Conservation (phyloP, 2,888 invertebrate genomes). For the Agelastica alni region DNA sequence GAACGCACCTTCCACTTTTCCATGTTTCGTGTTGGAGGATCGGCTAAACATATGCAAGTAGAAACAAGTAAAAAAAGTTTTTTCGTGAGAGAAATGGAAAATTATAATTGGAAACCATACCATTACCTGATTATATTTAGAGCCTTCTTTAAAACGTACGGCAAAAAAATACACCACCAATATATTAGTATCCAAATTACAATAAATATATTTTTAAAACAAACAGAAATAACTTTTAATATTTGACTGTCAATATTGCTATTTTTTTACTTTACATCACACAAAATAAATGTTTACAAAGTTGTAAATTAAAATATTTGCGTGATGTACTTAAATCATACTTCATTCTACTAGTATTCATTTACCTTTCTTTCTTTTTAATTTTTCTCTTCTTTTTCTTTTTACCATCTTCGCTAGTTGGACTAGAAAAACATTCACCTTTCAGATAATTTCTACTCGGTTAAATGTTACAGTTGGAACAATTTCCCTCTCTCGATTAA, state of each 20-base stretch:
- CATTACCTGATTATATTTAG: slow-evolving; percentile 52
- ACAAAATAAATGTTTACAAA: slow-evolving; percentile 10
- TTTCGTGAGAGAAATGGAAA: slow-evolving; percentile 30
- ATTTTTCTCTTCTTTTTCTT: slow-evolving; percentile 84
- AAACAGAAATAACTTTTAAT: slow-evolving; percentile 16
- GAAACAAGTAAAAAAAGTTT: slow-evolving; percentile 40
- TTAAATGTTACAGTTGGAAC: neutral
- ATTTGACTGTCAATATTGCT: neutral
- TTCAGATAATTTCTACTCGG: neutral
- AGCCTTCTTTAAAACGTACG: slow-evolving; percentile 53
- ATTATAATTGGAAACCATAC: slow-evolving; percentile 39
- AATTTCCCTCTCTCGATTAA: neutral
- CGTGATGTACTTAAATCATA: slow-evolving; percentile 21
- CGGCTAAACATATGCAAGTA: slow-evolving; percentile 55
- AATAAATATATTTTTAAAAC: slow-evolving; percentile 13
- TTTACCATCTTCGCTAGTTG: slow-evolving; percentile 73
- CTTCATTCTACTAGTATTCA: slow-evolving; percentile 37
- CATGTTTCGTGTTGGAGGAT: slow-evolving; percentile 40
- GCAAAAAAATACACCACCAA: slow-evolving; percentile 57
- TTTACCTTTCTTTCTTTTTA: slow-evolving; percentile 75
- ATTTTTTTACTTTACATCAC: slow-evolving; percentile 12
- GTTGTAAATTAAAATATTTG: too few relatives aligned
- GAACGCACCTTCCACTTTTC: slow-evolving; percentile 55
- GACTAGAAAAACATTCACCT: slow-evolving; percentile 56
- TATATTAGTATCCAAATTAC: slow-evolving; percentile 48